Conservation (phyloP, 30 jellyfish, hydroid and myxozoan species). For the Rhopilema esculentum region DNA sequence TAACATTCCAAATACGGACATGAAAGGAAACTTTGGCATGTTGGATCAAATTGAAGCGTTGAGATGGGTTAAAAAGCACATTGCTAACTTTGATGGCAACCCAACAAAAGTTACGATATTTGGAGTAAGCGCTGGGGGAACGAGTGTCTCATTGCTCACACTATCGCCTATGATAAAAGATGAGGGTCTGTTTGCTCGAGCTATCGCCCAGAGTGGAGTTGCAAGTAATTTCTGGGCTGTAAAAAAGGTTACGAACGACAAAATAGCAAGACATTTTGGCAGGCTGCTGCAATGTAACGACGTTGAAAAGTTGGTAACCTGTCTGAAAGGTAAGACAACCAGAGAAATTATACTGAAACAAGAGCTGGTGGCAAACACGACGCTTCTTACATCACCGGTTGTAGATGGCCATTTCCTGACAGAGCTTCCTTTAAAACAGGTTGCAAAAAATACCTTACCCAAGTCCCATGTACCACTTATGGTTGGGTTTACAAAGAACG, state of each 20-base stretch:
- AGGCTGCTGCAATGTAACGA: constrained; percentile 13
- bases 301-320: not conserved
- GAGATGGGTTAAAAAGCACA: constrained; percentile 50
- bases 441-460: constrained; percentile 17
- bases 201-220: constrained; percentile 54
- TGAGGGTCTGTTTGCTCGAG: constrained; percentile 42
- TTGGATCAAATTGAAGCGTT: constrained; percentile 58
- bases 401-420: constrained; percentile 35
- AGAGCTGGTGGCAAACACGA: not conserved
- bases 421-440: constrained; percentile 19
- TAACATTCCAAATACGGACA: constrained; percentile 33
- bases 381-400: not conserved
- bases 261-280: not conserved
- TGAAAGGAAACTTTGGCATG: constrained; percentile 56
- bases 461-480: constrained; percentile 11
- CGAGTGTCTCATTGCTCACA: constrained; percentile 36
- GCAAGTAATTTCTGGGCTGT: constrained; percentile 40
- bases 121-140: constrained; percentile 69
- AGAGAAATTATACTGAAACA: constrained; percentile 12
- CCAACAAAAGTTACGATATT: constrained; percentile 37
- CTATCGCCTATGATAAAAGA: constrained; percentile 40
- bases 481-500: constrained; percentile 53
- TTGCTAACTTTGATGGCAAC: constrained; percentile 54
- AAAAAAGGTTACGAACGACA: not conserved
- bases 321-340: constrained; percentile 13